Conservation (phyloP, 1,140 invertebrate species). For the Drosophila trapezifrons region DNA sequence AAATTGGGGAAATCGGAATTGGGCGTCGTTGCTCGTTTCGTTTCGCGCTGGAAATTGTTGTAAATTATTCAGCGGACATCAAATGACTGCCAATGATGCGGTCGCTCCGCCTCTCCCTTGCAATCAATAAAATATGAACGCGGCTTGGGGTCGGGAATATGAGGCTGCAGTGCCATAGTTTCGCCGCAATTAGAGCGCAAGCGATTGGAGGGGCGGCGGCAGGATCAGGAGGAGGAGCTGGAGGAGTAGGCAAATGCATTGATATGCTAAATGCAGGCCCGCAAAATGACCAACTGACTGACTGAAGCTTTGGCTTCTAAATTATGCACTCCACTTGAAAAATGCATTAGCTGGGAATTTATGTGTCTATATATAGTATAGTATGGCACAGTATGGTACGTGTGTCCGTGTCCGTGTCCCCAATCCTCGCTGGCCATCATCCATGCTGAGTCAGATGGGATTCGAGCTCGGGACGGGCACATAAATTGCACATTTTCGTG, state of each 20-base stretch:
- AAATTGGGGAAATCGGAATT: slow-evolving; percentile 22
- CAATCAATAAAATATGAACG: slow-evolving; percentile 71
- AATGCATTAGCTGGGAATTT: slow-evolving; percentile 70
- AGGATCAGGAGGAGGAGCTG: neutral
- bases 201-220: slow-evolving; percentile 17
- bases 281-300: slow-evolving; percentile 55
- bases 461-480: slow-evolving; percentile 37
- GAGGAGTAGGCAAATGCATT: slow-evolving; percentile 15
- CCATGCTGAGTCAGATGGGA: slow-evolving; percentile 26
- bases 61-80: slow-evolving; percentile 72
- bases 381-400: too few relatives aligned
- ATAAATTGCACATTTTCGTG: slow-evolving; percentile 81
- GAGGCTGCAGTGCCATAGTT: slow-evolving; percentile 40
- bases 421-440: slow-evolving; percentile 58
- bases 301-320: slow-evolving; percentile 47
- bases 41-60: slow-evolving; percentile 55
- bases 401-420: slow-evolving; percentile 55
- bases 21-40: slow-evolving; percentile 41
- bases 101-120: slow-evolving; percentile 13
- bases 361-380: slow-evolving; percentile 28
- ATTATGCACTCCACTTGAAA: slow-evolving; percentile 73
- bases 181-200: slow-evolving; percentile 66
- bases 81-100: slow-evolving; percentile 72
- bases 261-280: slow-evolving; percentile 50
- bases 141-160: slow-evolving; percentile 19